phyloP scores from a whole-genome alignment of 30 jellyfish, hydroid and myxozoan genomes.

The Clytia hemisphaerica region DNA sequence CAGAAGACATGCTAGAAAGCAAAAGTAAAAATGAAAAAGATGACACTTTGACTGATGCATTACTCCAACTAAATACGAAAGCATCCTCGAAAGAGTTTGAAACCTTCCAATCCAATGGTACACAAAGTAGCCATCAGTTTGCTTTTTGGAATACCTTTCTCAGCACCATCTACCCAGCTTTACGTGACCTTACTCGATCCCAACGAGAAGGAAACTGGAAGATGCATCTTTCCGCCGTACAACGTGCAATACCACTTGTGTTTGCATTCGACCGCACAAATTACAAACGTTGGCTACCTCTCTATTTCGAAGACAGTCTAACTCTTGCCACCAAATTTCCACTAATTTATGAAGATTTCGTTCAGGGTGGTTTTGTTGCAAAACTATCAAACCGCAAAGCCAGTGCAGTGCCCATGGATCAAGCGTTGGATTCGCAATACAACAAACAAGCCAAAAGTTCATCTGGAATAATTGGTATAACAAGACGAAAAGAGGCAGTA shows the following conservation, averaged over 20 bases:
- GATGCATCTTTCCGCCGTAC: slow-evolving; percentile 30
- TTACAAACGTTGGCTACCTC: slow-evolving; percentile 15
- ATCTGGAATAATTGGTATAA: neutral
- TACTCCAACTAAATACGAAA: too few species aligned
- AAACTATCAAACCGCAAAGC: neutral
- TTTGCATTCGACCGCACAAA: slow-evolving; percentile 4
- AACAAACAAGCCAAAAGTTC: neutral
- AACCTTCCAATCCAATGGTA: too few species aligned
- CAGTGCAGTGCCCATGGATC: neutral
- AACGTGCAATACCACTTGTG: slow-evolving; percentile 17
- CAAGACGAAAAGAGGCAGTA: slow-evolving; percentile 1
- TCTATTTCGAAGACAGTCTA: slow-evolving; percentile 3
- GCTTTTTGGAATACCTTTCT: slow-evolving; percentile 2
- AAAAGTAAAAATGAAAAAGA: too few species aligned
- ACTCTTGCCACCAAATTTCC: neutral
- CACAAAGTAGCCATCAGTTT: too few species aligned
- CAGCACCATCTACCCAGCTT: neutral
- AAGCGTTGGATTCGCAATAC: neutral
- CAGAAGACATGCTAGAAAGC: too few species aligned
- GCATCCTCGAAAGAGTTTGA: too few species aligned
- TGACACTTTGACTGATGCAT: too few species aligned
- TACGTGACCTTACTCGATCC: slow-evolving; percentile 33
- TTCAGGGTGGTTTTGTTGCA: neutral
- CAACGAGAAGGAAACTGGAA: slow-evolving; percentile 37
- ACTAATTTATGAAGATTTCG: neutral